Evolutionary conservation across 1,140 invertebrate species (phyloP).

Genomic region (Mamestra configurata): DNA sequence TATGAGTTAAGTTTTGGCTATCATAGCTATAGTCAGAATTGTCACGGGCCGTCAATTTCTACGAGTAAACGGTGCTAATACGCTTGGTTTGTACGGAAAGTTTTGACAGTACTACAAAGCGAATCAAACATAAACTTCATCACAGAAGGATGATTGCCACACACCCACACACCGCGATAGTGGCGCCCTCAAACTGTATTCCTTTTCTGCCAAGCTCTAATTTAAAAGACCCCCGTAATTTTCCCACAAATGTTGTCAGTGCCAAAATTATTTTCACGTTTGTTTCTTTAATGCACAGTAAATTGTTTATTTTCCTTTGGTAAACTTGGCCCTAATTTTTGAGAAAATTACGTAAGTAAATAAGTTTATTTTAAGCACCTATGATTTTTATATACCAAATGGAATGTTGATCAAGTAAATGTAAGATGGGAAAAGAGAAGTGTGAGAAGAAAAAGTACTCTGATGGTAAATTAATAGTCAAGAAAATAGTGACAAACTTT

Average conservation of each 20-base stretch:
- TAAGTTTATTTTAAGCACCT: slow-evolving; percentile 13
- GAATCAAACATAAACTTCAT: too few relatives aligned
- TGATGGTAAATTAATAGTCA: neutral
- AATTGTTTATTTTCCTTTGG: neutral
- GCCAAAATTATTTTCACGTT: slow-evolving; percentile 7
- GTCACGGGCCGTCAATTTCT: too few relatives aligned
- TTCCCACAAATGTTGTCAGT: slow-evolving; percentile 25
- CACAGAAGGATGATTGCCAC: too few relatives aligned
- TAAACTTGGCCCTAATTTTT: neutral
- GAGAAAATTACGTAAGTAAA: slow-evolving; percentile 22
- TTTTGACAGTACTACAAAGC: too few relatives aligned
- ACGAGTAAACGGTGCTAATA: too few relatives aligned
- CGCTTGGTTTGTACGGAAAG: too few relatives aligned
- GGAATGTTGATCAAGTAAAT: slow-evolving; percentile 2
- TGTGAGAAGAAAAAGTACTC: neutral
- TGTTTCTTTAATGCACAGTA: neutral
- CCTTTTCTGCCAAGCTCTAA: slow-evolving; percentile 9
- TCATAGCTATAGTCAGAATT: too few relatives aligned
- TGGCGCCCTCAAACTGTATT: neutral
- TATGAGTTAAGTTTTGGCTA: too few relatives aligned
- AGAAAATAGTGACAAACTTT: neutral
- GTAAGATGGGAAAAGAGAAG: neutral
- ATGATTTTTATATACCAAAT: slow-evolving; percentile 45
- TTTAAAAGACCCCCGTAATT: neutral
- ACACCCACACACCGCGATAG: too few relatives aligned